A percentile compares a stretch with the other conserved stretches of the same genome.
Evolutionary conservation across 2,888 invertebrate species (phyloP).

Genomic region (Ceriagrion tenellum): DNA sequence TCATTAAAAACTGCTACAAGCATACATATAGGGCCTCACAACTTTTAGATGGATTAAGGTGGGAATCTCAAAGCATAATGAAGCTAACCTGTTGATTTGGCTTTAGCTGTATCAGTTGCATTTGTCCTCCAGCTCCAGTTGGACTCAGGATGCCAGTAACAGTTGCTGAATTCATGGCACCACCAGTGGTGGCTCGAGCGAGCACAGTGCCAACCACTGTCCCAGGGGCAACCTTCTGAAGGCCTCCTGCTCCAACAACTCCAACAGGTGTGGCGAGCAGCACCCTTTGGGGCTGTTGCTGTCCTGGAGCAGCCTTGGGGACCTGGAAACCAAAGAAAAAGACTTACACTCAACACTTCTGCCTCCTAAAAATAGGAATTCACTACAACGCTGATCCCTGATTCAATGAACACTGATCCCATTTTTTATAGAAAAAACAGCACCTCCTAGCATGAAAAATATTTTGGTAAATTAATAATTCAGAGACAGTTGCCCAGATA

Average conservation of each 20-base stretch:
- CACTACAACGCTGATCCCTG: too few relatives aligned
- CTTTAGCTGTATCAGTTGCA: slow-evolving; percentile 53
- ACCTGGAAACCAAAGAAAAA: background rate
- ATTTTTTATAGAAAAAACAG: too few relatives aligned
- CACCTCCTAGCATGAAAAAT: too few relatives aligned
- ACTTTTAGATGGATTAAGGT: too few relatives aligned
- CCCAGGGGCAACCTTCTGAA: slow-evolving; percentile 50
- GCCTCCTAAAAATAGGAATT: background rate
- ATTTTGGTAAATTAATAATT: too few relatives aligned
- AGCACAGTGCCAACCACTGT: slow-evolving; percentile 51
- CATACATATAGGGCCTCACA: too few relatives aligned
- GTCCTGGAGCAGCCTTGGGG: slow-evolving; percentile 34
- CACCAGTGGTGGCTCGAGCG: slow-evolving; percentile 21
- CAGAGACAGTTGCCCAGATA: too few relatives aligned
- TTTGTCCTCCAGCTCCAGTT: slow-evolving; percentile 45
- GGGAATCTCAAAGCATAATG: background rate
- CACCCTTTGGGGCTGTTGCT: slow-evolving; percentile 49
- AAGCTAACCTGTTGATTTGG: slow-evolving; percentile 46
- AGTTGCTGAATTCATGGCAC: slow-evolving; percentile 51
- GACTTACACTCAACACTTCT: background rate
- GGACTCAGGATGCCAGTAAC: slow-evolving; percentile 43
- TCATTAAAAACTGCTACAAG: too few relatives aligned
- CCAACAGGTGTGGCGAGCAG: slow-evolving; percentile 58
- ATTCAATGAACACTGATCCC: too few relatives aligned
- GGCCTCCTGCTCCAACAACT: slow-evolving; percentile 43